Evolutionary conservation across 2,888 invertebrate genomes (phyloP), one percentile per base, ranked within the genome.

Genomic region (Pycnomerus fuliginosus): DNA sequence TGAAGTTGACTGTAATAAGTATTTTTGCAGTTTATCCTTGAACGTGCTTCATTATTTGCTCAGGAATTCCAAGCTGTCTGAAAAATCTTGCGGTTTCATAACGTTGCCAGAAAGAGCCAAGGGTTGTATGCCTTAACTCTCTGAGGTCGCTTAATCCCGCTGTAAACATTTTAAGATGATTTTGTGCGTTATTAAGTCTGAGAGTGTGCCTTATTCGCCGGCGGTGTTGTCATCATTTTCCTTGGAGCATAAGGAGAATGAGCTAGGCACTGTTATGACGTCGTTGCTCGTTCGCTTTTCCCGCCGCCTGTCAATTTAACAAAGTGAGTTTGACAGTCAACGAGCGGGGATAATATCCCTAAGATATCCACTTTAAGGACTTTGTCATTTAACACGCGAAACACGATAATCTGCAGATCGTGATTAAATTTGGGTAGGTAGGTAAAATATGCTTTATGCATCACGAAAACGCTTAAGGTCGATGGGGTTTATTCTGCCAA

Each of bases 251-350:
- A 39, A 35, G 39, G 41, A n/a, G n/a, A n/a, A n/a, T n/a, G 37
- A 35, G 28, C 31, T 14, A 15, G 36, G 37, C 32, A 33, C 43
- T 47, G 40, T 44, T 47, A 44, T 36, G 46, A 47, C 40, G 46
- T 44, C 46, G 40, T 44, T 39, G 23, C 32, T 40, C 40, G 37
- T 46, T 29, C 36, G 33, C 44, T 37, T 46, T 43, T 38, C 41
- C 42, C 38, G 22, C 37, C 47, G 39, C 47, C 38, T 47, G 50
- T 50, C 50, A 50, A 47, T 50, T 50, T 47, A 47, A 44, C 50
- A 48, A 50, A 50, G 44, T 48, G 50, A 50, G 40, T 47, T 47
- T 50, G 50, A 44, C 47, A 50, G 44, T 41, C 31, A 28, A 47
- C 44, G 29, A 44, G 38, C 47, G 38, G 25, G 44, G 40, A 50